Evolutionary conservation across 1,140 invertebrate species (phyloP).

Genomic region (Muscidifurax raptorellus): DNA sequence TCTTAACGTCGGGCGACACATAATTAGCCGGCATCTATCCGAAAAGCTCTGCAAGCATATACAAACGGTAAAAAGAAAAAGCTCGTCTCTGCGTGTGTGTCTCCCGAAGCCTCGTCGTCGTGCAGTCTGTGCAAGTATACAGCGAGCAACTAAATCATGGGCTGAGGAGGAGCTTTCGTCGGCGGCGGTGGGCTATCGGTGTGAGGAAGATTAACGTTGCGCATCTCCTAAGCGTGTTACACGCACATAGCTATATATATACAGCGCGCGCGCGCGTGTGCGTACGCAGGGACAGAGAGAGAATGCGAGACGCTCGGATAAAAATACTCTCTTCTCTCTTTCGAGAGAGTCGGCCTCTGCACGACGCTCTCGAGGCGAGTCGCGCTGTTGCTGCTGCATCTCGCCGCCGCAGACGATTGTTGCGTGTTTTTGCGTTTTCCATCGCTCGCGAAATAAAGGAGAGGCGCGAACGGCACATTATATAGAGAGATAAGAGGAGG

Average conservation of each 20-base stretch:
- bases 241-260: constrained; percentile 63
- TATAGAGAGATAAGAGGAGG: neutral
- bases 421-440: neutral
- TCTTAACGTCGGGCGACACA: constrained; percentile 61
- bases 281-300: neutral
- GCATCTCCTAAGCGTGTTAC: constrained; percentile 56
- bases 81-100: too few relatives aligned
- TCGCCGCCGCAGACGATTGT: neutral
- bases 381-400: neutral
- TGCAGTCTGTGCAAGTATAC: constrained; percentile 11
- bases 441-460: neutral
- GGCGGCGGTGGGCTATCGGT: neutral
- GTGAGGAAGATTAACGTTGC: constrained; percentile 56
- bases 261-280: constrained; percentile 58
- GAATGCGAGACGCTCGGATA: constrained; percentile 50
- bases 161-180: neutral
- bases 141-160: neutral
- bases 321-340: constrained; percentile 45
- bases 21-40: constrained; percentile 67
- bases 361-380: neutral
- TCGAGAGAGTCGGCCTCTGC: constrained; percentile 20
- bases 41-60: neutral
- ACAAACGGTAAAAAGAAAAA: neutral
- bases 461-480: neutral
- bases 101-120: neutral